These are phyloP conservation scores for Polyommatus iphigenia DNA, from an alignment of 2,888 invertebrate genomes.

Conservation along the genomic window DNA sequence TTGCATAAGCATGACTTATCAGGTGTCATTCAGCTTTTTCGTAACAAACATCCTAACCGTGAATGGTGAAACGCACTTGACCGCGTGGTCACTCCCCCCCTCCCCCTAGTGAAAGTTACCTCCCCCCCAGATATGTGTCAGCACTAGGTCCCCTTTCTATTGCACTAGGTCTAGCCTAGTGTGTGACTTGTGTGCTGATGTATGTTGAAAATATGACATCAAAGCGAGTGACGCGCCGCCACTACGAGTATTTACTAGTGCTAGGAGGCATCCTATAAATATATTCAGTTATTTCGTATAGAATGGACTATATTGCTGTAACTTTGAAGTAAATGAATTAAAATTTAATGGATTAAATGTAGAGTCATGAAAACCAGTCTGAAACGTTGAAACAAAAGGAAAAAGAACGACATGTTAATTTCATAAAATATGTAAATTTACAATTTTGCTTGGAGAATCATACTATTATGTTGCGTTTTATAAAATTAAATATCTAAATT, in stretches of 20 bases:
- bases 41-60: constrained; percentile 3
- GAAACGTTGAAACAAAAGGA: no score
- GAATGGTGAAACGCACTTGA: constrained; percentile 56
- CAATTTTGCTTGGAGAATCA: no score
- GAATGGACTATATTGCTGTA: no score
- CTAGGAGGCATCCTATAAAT: background rate
- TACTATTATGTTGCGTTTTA: no score
- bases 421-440: no score
- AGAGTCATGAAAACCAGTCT: background rate
- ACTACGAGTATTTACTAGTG: no score
- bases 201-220: constrained; percentile 6
- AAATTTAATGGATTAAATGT: no score
- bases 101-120: constrained; percentile 62
- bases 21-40: background rate
- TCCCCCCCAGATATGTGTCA: constrained; percentile 35
- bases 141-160: constrained; percentile 37
- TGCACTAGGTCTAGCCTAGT: constrained; percentile 33
- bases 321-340: no score
- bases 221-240: background rate
- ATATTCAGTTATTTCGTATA: no score
- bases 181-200: constrained; percentile 26
- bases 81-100: constrained; percentile 66
- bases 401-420: no score
- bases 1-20: background rate
- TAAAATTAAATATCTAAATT: background rate